Percentiles rank a stretch among this genome's conserved stretches.
Evolutionary conservation across 2,113 vertebrate species (phyloP).

Genomic region (Campylomormyrus tamandua): DNA sequence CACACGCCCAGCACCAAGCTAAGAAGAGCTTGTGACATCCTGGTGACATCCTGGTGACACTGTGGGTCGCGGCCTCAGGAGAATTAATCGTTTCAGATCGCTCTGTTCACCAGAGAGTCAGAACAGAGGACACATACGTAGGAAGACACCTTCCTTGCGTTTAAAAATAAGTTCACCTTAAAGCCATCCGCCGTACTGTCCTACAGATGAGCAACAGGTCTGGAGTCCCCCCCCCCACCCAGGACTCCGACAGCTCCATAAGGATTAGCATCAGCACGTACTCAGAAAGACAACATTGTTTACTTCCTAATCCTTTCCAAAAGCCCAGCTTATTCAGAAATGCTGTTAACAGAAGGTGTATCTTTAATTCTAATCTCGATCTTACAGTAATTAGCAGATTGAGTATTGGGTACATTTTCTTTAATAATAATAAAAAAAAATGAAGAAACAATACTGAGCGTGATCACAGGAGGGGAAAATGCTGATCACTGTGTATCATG

Average conservation of each 20-base stretch:
- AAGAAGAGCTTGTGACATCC: slow-evolving; percentile 18
- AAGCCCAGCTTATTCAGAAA: neutral
- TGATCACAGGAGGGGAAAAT: neutral
- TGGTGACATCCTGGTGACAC: too few species aligned
- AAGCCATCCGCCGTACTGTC: neutral
- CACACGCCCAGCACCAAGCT: slow-evolving; percentile 62
- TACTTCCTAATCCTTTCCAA: neutral
- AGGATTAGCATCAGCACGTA: neutral
- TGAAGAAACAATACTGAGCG: neutral
- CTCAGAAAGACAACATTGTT: neutral
- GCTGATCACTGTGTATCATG: neutral
- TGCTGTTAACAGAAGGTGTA: neutral
- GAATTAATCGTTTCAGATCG: neutral
- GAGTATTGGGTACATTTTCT: neutral
- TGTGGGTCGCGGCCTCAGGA: too few species aligned
- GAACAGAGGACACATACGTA: neutral
- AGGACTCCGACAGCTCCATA: neutral
- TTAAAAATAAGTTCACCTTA: neutral
- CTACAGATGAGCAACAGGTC: neutral
- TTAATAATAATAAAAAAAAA: too few species aligned
- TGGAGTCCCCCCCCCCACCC: neutral
- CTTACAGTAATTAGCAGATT: neutral
- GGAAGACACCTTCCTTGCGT: neutral
- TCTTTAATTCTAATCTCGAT: neutral
- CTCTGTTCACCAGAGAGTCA: neutral